Evolutionary conservation across 2,888 invertebrate genomes (phyloP).

Genomic region (Acanthococcus lagerstroemiae): DNA sequence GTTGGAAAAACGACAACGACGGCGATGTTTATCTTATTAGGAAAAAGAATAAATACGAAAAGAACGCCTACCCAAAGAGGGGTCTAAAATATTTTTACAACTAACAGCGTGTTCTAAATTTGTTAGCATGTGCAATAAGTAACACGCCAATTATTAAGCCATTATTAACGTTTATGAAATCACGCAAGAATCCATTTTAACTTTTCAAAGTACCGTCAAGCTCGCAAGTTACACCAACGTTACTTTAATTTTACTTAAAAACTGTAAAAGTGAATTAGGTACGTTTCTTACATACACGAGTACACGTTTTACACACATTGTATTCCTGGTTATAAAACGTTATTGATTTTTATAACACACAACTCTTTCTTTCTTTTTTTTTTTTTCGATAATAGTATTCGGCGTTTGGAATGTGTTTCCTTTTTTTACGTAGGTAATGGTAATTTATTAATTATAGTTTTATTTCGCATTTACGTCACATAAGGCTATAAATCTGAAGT

Average conservation of each 20-base stretch:
- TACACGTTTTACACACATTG: too few relatives aligned
- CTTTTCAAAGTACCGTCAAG: not conserved
- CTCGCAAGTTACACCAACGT: not conserved
- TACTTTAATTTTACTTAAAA: not conserved
- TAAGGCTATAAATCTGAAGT: not conserved
- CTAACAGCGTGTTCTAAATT: slow-evolving; percentile 20
- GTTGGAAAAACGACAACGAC: too few relatives aligned
- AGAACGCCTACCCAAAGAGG: not conserved
- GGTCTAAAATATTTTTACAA: slow-evolving; percentile 6
- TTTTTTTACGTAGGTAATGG: not conserved
- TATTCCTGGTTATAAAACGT: not conserved
- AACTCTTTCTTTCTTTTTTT: not conserved
- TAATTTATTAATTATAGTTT: not conserved
- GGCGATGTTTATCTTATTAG: too few relatives aligned
- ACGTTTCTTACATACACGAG: not conserved
- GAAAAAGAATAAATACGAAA: not conserved
- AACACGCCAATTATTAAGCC: slow-evolving; percentile 28
- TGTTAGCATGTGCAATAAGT: slow-evolving; percentile 23
- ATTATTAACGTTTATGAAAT: slow-evolving; percentile 20
- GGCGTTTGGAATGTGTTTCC: not conserved
- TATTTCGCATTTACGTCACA: not conserved
- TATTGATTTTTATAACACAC: not conserved
- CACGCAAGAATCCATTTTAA: slow-evolving; percentile 23
- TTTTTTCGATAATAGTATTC: not conserved
- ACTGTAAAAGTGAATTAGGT: not conserved